Evolutionary conservation across 2,113 vertebrate genomes (phyloP), one percentile per base, ranked within the genome.

Genomic region (Sceloporus undulatus): DNA sequence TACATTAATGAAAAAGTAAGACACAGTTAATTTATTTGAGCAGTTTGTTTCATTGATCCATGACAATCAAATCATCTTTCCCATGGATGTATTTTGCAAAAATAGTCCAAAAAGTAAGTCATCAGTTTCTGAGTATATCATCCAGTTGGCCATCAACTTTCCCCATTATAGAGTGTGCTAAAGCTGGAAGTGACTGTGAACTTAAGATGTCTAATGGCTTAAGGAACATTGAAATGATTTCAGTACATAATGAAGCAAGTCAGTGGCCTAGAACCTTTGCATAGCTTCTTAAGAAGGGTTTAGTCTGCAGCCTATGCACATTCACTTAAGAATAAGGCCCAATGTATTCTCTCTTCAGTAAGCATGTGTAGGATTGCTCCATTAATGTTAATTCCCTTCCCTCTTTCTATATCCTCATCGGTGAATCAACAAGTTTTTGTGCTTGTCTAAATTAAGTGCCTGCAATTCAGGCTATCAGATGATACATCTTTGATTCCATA

Each of bases 51-150:
- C 42, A 18, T 78, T 52, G 19, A 18, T 68, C 27, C 27, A 52
- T 85, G 74, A 68, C 48, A 78, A 48, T 79, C 48, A 52, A 86
- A 79, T 68, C 27, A n/a, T 7, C n/a, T 14, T 78, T 79, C 29
- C 42, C 52, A 79, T 68, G 27, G 66, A 6, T 3, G 68, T 16
- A 48, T 68, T 23, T 59, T 11, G 10, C 19, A 74, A 84, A 23
- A 66, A 29, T 42, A 52, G 5, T 48, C 18, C 25, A 1, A n/a
- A 66, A 86, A 34, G 19, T 77, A 59, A 27, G 68, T 2, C 21
- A 68, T 14, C 18, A 14, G 3, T 29, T 77, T 78, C 16, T 29
- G 5, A 85, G 40, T 42, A 8, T 14, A 68, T n/a, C 9, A 9
- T n/a, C 25, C 11, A 65, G 14, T 65, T 85, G 76, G 62, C 34